A percentile compares a stretch with the other conserved stretches of the same genome.
Conservation (phyloP, 2,888 invertebrate species). For the Latrodectus elegans region DNA sequence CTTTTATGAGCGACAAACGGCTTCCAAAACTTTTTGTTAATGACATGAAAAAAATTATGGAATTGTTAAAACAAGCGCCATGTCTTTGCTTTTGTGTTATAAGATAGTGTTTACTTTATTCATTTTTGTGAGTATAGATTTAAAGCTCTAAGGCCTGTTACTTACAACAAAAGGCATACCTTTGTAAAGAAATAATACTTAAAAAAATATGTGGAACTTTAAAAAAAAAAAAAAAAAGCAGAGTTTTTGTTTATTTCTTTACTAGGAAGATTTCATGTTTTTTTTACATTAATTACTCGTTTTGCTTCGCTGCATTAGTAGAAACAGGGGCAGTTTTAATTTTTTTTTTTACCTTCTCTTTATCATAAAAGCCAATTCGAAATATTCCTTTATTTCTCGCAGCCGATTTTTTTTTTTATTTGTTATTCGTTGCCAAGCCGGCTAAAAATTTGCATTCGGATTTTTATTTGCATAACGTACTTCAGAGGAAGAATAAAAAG, state of each 20-base stretch:
- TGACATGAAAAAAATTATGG: background rate
- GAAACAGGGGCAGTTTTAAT: too few relatives aligned
- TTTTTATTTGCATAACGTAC: slow-evolving; percentile 52
- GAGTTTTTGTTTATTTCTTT: background rate
- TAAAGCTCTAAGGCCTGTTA: background rate
- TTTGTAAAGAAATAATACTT: background rate
- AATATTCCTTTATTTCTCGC: background rate
- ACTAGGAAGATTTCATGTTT: background rate
- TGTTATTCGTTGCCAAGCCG: slow-evolving; percentile 5
- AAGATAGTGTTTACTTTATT: background rate
- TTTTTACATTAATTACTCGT: slow-evolving; percentile 41
- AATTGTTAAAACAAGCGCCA: background rate
- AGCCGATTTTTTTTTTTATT: slow-evolving; percentile 4
- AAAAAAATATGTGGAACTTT: background rate
- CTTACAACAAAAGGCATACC: background rate
- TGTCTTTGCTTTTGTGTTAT: background rate
- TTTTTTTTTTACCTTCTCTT: background rate
- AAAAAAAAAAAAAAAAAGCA: background rate
- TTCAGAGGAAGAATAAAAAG: slow-evolving; percentile 21
- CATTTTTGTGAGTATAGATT: background rate
- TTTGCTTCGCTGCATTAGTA: background rate
- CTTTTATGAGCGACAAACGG: background rate
- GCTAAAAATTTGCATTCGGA: slow-evolving; percentile 41
- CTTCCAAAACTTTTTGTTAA: background rate
- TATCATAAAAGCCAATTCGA: slow-evolving; percentile 24